Percentiles rank a stretch among this genome's conserved stretches.
Evolutionary conservation across 2,113 vertebrate genomes (phyloP).

Genomic region (Xenus cinereus): DNA sequence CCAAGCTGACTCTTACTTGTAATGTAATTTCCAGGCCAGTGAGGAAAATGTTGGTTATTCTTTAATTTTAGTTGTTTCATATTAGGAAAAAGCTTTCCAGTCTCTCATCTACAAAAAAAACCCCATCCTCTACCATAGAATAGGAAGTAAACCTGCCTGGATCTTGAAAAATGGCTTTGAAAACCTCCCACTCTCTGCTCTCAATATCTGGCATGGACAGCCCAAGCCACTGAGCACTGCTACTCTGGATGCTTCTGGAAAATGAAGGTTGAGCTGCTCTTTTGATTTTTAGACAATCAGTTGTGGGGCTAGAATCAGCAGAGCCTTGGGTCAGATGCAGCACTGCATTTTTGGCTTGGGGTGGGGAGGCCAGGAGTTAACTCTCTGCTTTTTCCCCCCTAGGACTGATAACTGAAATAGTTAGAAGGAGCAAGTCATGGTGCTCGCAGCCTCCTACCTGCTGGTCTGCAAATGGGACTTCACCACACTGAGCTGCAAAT

Average conservation of each 20-base stretch:
- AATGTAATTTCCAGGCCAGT: neutral
- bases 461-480: conserved; percentile 85
- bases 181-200: neutral
- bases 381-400: neutral
- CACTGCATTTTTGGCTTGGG: neutral
- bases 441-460: conserved; percentile 75
- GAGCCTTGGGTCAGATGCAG: neutral
- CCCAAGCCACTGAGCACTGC: neutral
- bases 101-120: neutral
- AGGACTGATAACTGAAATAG: conserved; percentile 89
- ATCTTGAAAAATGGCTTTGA: neutral
- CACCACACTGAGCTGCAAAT: conserved; percentile 78
- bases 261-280: neutral
- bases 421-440: conserved; percentile 78
- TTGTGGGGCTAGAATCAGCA: neutral
- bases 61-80: neutral
- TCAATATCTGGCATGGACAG: neutral
- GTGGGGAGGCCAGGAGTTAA: neutral
- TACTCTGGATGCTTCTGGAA: neutral
- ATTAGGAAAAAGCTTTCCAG: neutral
- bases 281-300: neutral
- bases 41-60: neutral
- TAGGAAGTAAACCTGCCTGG: neutral
- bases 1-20: neutral
- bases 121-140: neutral